Percentiles rank a stretch among this genome's conserved stretches.
Conservation (phyloP, 2,113 vertebrate genomes). For the Gambusia affinis region DNA sequence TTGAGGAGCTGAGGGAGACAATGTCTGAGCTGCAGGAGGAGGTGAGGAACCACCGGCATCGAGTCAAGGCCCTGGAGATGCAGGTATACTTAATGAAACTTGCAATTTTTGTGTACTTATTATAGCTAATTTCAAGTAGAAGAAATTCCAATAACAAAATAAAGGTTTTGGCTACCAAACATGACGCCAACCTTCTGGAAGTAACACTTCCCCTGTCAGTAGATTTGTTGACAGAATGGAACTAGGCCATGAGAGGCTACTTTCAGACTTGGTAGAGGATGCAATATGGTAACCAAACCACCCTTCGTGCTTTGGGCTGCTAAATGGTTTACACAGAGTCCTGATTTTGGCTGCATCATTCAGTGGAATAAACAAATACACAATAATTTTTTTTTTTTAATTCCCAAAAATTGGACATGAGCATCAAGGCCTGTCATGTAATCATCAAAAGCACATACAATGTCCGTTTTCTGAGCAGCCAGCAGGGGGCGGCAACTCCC, state of each 20-base stretch:
- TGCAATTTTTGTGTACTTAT: neutral
- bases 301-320: no score
- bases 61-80: slow-evolving; percentile 44
- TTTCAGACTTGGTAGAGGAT: neutral
- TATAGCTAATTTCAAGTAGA: neutral
- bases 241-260: neutral
- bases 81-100: slow-evolving; percentile 22
- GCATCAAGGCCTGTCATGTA: no score
- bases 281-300: neutral
- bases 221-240: neutral
- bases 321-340: no score
- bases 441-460: no score
- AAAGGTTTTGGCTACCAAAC: neutral
- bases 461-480: no score
- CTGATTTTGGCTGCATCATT: no score
- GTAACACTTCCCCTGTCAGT: no score
- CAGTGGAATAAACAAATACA: no score
- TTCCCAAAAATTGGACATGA: no score
- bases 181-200: neutral
- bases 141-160: neutral
- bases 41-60: slow-evolving; percentile 70
- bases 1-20: slow-evolving; percentile 78
- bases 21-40: slow-evolving; percentile 83
- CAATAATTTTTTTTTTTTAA: no score
- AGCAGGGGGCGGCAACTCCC: no score